Percentiles rank a stretch among this genome's conserved stretches.
Evolutionary conservation across 2,797 vertebrate genomes (phyloP).

Genomic region (Eutrigla gurnardus): DNA sequence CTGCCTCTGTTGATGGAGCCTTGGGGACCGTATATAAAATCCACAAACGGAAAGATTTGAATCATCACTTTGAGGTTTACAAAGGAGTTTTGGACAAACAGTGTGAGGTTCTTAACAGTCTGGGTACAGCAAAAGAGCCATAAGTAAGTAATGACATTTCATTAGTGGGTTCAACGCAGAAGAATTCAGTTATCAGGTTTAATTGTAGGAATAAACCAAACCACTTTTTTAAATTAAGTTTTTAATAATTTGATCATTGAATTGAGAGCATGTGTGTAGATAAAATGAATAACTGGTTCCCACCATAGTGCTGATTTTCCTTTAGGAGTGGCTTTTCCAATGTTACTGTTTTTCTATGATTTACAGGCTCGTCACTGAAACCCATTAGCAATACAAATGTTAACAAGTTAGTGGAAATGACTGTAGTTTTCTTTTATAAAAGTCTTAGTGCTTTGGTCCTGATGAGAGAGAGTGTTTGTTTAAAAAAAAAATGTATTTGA

Average conservation of each 20-base stretch:
- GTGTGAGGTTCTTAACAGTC: constrained; percentile 76
- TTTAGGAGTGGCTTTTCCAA: not conserved
- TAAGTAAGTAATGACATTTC: not conserved
- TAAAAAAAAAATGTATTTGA: too few relatives aligned
- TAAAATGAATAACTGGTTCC: not conserved
- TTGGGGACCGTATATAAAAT: constrained; percentile 88
- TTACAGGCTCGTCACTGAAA: not conserved
- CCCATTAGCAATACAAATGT: not conserved
- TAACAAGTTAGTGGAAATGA: not conserved
- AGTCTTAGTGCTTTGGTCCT: not conserved
- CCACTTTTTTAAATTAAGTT: constrained; percentile 33
- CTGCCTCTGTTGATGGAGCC: constrained; percentile 81
- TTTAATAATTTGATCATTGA: constrained; percentile 13
- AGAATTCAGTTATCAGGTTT: not conserved
- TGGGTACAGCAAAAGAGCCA: not conserved
- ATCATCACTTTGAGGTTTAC: constrained; percentile 91
- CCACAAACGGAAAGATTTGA: constrained; percentile 86
- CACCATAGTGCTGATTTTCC: too few relatives aligned
- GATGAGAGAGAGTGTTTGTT: not conserved
- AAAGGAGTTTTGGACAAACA: constrained; percentile 81
- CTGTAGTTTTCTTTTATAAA: not conserved
- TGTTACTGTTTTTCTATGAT: not conserved
- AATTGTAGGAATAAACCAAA: not conserved
- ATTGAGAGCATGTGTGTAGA: not conserved
- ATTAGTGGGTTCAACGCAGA: not conserved